These are phyloP conservation scores for Rhea pennata DNA, from an alignment of 2,113 vertebrate species.

Conservation along the genomic window DNA sequence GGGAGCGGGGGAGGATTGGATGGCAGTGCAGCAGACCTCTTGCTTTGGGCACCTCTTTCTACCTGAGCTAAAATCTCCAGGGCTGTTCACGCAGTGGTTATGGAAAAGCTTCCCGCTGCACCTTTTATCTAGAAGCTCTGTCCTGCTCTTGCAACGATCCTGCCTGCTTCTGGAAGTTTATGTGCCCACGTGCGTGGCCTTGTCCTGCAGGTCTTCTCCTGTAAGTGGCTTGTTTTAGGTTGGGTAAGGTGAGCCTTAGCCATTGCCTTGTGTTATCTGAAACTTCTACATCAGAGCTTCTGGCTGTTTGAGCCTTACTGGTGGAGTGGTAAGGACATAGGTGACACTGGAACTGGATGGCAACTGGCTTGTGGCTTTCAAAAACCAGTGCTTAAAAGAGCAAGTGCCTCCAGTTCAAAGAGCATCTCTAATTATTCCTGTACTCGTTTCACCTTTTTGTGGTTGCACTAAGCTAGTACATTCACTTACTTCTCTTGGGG, in stretches of 20 bases:
- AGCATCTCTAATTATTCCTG: neutral
- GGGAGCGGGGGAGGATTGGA: neutral
- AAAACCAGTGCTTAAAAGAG: neutral
- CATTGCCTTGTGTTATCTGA: neutral
- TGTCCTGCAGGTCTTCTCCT: fast-evolving
- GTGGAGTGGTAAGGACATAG: neutral
- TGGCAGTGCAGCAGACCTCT: neutral
- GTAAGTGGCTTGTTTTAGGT: fast-evolving
- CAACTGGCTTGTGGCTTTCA: neutral
- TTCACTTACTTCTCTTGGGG: neutral
- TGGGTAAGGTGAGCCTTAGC: fast-evolving
- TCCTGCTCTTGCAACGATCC: neutral
- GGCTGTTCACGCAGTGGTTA: fast-evolving
- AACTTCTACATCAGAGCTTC: fast-evolving
- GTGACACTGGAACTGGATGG: neutral
- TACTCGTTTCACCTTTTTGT: neutral
- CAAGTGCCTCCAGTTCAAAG: neutral
- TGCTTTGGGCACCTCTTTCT: neutral
- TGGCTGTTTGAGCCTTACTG: too few relatives aligned
- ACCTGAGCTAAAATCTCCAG: neutral
- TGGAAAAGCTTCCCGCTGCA: fast-evolving
- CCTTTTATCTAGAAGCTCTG: neutral
- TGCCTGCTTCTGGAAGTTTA: fast-evolving
- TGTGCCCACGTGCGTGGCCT: fast-evolving
- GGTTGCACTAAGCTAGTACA: neutral